These are phyloP conservation scores for Pediacus dermestoides DNA, from an alignment of 2,888 invertebrate species.

Conservation along the genomic window DNA sequence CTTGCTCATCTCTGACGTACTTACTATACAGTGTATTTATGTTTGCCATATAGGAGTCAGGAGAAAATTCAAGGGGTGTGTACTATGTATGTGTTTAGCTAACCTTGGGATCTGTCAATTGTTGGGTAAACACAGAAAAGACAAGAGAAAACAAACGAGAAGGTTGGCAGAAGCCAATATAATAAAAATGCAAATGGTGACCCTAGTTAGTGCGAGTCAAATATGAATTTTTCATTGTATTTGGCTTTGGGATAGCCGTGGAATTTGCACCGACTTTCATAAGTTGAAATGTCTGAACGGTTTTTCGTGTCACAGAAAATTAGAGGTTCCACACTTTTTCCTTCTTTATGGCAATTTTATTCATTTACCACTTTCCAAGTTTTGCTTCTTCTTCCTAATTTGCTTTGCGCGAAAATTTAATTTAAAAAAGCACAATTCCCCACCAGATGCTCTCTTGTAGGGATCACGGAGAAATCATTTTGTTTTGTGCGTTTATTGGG, in stretches of 20 bases:
- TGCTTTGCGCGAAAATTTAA: slow-evolving; percentile 5
- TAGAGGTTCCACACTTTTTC: slow-evolving; percentile 24
- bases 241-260: slow-evolving; percentile 22
- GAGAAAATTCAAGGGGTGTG: no score
- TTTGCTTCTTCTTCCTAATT: slow-evolving; percentile 3
- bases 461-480: no score
- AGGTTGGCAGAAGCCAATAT: slow-evolving; percentile 32
- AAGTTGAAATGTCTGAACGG: slow-evolving; percentile 21
- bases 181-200: slow-evolving; percentile 38
- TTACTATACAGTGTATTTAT: no score
- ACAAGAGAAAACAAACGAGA: slow-evolving; percentile 38
- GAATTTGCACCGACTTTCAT: slow-evolving; percentile 18
- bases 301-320: slow-evolving; percentile 24
- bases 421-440: no score
- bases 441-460: no score
- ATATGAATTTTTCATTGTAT: slow-evolving; percentile 37
- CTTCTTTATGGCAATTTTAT: slow-evolving; percentile 22
- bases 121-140: slow-evolving; percentile 36
- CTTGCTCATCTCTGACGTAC: no score
- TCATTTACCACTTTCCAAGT: slow-evolving; percentile 7
- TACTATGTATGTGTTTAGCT: no score
- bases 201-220: slow-evolving; percentile 36
- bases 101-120: slow-evolving; percentile 31
- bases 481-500: no score
- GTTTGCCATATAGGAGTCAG: no score